Conservation (phyloP, 2,888 invertebrate species). For the Metacarcinus magister region DNA sequence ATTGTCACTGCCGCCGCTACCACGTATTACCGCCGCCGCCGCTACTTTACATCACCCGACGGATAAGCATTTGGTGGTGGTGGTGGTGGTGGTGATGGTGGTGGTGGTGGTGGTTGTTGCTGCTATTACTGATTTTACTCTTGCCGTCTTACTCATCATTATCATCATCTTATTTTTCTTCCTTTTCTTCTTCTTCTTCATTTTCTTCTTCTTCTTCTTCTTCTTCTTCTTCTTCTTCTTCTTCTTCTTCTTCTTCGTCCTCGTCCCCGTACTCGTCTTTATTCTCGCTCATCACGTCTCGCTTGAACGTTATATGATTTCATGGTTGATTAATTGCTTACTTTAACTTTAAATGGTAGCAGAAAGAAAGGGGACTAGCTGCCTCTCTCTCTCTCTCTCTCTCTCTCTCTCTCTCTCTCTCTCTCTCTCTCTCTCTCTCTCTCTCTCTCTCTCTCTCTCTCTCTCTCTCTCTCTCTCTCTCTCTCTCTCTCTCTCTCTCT, state of each 20-base stretch:
- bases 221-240: no score
- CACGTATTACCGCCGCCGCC: not conserved
- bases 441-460: not conserved
- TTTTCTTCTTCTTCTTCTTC: not conserved
- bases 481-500: not conserved
- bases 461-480: not conserved
- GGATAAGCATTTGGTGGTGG: not conserved
- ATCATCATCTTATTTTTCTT: not conserved
- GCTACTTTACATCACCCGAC: not conserved
- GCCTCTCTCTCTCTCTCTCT: no score
- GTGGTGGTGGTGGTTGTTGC: not conserved
- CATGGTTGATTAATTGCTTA: no score
- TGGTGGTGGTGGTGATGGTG: slow-evolving; percentile 41
- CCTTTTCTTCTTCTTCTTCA: not conserved
- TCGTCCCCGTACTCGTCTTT: no score
- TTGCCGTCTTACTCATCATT: not conserved
- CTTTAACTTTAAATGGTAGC: no score
- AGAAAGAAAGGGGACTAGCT: no score
- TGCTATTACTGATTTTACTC: not conserved
- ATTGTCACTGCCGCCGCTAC: not conserved
- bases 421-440: no score
- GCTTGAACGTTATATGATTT: no score
- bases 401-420: no score
- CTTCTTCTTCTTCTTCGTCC: no score
- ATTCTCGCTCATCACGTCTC: no score